Evolutionary conservation across 2,113 vertebrate species (phyloP).

Genomic region (Azemiops feae): DNA sequence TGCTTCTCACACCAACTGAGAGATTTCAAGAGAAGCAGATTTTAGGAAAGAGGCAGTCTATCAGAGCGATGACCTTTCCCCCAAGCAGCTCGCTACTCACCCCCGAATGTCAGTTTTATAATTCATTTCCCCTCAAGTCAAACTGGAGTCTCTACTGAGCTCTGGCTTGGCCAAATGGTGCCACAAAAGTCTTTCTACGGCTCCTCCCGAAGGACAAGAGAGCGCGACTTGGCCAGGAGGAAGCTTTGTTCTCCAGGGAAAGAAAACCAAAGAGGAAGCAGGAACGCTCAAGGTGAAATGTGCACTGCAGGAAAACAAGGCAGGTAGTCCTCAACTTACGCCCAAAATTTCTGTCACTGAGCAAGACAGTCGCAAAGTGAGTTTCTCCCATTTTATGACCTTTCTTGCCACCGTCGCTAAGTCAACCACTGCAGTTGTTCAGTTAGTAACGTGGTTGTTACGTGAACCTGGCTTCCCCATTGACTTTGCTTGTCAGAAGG

Average conservation of each 20-base stretch:
- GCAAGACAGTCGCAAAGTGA: too few species aligned
- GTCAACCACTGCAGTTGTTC: too few species aligned
- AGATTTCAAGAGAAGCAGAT: too few species aligned
- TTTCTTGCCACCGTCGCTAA: too few species aligned
- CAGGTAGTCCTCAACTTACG: slow-evolving; percentile 15
- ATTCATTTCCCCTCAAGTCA: not conserved
- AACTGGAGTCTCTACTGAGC: too few species aligned
- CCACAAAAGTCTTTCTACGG: not conserved
- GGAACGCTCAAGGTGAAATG: slow-evolving; percentile 39
- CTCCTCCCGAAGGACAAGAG: not conserved
- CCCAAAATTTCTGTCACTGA: too few species aligned
- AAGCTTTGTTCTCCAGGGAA: slow-evolving; percentile 30
- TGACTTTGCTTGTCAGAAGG: too few species aligned
- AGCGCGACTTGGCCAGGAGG: slow-evolving; percentile 28
- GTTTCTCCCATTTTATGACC: too few species aligned
- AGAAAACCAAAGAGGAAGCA: slow-evolving; percentile 6
- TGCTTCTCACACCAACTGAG: not conserved
- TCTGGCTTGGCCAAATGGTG: not conserved
- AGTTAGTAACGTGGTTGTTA: too few species aligned
- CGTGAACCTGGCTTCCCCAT: not conserved
- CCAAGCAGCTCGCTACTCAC: not conserved
- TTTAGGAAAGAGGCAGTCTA: not conserved
- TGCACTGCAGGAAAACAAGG: slow-evolving; percentile 37
- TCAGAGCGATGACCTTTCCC: not conserved
- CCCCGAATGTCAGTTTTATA: not conserved